Base-by-base conservation (phyloP, 2,888 invertebrate genomes). In the Callosobruchus maculatus region DNA sequence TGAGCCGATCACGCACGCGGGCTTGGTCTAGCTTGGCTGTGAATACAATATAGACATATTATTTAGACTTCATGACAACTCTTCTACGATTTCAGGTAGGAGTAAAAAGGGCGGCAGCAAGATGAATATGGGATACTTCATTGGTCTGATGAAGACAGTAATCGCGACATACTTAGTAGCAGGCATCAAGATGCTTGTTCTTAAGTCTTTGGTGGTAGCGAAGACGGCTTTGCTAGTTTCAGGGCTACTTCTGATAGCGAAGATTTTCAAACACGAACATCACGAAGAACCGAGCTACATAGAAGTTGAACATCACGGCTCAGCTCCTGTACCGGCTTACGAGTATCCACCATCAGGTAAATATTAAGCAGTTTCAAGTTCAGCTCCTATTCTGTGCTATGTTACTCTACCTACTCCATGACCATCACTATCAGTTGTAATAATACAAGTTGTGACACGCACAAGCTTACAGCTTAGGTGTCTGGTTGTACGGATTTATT, bases 151-250 rank as follows among this genome's bases (percentile, higher is more conserved):
- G 77, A 88, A 93, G 67, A 88, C 91, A 0, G 90, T 93, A 30
- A 90, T 91, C 5, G 69, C 76, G 18, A 71, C 80, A 22, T 81
- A 82, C 72, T 21, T 80, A 20, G 69, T 81, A 2, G 92, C 93
- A 0, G 81, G 49, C 1, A 49, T 49, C 49, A 49, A 49, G 49
- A 49, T 49, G 49, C 18, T 49, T 13, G 49, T 49, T 18, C 13
- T 94, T 9, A 93, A 94, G 83, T 92, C 94, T 0, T 88, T 93
- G 78, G 84, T 91, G n/a, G 89, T 93, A 70, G 92, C 93, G 71
- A 93, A 93, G 82, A 82, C 92, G 76, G 93, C 93, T 0, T 86
- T 93, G 18, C 79, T 92, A n/a, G 89, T 92, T 18, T 91, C 93
- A 0, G 87, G 89, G 0, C 88, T 90, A 77, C 88, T 93, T 84